Conservation (phyloP, 1,140 invertebrate species). For the Ctenoplectra terminalis region DNA sequence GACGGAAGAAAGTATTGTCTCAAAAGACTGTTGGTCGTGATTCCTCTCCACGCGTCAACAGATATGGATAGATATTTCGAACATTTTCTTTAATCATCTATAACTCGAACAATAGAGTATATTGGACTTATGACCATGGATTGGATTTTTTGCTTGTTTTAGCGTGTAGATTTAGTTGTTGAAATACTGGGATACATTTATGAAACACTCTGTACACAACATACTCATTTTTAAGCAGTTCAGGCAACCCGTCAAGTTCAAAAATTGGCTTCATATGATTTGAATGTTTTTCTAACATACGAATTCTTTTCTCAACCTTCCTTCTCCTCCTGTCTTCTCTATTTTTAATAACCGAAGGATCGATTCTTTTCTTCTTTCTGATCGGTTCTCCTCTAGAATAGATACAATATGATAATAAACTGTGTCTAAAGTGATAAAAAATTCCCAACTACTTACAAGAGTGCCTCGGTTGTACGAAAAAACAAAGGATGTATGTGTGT, state of each 20-base stretch:
- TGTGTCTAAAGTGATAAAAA: background rate
- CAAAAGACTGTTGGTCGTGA: too few relatives aligned
- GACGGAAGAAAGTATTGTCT: too few relatives aligned
- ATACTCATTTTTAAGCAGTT: constrained; percentile 87
- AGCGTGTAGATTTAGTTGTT: too few relatives aligned
- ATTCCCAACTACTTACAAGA: constrained; percentile 67
- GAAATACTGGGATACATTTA: too few relatives aligned
- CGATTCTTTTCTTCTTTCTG: constrained; percentile 94
- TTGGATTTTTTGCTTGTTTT: too few relatives aligned
- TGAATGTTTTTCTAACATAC: constrained; percentile 89
- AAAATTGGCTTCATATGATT: constrained; percentile 92
- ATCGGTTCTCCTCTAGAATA: constrained; percentile 89
- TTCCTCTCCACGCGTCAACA: too few relatives aligned
- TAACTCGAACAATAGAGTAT: too few relatives aligned
- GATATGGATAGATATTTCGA: too few relatives aligned
- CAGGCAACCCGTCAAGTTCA: constrained; percentile 89
- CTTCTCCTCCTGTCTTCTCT: constrained; percentile 91
- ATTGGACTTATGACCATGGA: too few relatives aligned
- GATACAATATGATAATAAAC: background rate
- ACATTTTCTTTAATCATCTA: too few relatives aligned
- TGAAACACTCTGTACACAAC: too few relatives aligned
- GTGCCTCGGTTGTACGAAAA: constrained; percentile 63
- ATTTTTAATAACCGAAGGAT: constrained; percentile 89
- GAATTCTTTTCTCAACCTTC: constrained; percentile 93
- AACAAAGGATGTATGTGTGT: constrained; percentile 58